A percentile compares a stretch with the other conserved stretches of the same genome.
Conservation (phyloP, 2,888 invertebrate genomes). For the Urechis unicinctus region DNA sequence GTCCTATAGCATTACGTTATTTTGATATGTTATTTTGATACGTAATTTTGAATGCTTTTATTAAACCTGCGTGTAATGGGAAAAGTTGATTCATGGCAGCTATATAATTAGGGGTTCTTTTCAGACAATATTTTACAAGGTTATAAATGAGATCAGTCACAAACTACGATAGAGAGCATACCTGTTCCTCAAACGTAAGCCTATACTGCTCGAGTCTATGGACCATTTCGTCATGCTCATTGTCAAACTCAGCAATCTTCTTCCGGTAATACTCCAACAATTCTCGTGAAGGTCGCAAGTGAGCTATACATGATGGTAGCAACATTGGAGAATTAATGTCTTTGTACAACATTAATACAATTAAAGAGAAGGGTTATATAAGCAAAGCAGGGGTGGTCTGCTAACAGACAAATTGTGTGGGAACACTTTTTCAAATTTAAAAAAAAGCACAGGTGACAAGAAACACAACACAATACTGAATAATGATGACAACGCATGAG, state of each 20-base stretch:
- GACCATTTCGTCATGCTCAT: constrained; percentile 45
- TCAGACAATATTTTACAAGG: background rate
- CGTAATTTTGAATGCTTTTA: too few species aligned
- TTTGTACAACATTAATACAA: too few species aligned
- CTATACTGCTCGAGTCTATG: constrained; percentile 45
- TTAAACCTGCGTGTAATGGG: too few species aligned
- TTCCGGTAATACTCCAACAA: constrained; percentile 49
- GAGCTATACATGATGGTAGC: constrained; percentile 27
- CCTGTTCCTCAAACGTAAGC: constrained; percentile 48
- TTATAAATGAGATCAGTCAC: background rate
- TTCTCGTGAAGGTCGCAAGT: constrained; percentile 49
- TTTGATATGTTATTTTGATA: too few species aligned
- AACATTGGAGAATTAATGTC: too few species aligned
- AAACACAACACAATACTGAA: too few species aligned
- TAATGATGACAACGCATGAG: too few species aligned
- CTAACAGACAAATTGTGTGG: too few species aligned
- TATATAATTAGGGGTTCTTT: too few species aligned
- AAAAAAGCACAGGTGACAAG: background rate
- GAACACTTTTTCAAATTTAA: background rate
- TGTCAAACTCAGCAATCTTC: constrained; percentile 49
- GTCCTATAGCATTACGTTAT: background rate
- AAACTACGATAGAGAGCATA: constrained; percentile 15
- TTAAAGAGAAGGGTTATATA: too few species aligned
- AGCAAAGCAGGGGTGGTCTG: too few species aligned
- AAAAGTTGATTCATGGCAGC: too few species aligned